Conservation (phyloP, 2,113 vertebrate genomes). For the Odocoileus virginianus region DNA sequence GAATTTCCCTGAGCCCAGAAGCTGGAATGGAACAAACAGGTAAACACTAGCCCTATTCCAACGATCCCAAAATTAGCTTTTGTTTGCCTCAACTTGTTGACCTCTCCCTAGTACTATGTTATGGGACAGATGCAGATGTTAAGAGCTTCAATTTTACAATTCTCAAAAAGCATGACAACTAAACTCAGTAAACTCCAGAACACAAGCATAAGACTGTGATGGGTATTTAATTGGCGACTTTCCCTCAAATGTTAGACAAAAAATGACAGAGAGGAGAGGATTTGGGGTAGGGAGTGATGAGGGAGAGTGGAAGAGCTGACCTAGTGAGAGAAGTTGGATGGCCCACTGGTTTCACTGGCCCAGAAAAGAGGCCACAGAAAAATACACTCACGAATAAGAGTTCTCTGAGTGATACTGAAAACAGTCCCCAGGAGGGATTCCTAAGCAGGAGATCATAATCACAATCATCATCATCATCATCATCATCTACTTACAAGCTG, state of each 20-base stretch:
- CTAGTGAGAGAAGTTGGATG: background rate
- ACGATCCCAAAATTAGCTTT: background rate
- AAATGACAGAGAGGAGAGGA: background rate
- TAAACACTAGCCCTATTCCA: background rate
- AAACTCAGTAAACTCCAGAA: conserved; percentile 15
- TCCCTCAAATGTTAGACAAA: background rate
- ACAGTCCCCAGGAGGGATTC: background rate
- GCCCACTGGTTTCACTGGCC: background rate
- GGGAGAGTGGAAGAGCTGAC: background rate
- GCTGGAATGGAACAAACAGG: background rate
- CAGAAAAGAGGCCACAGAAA: background rate
- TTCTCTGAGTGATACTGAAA: background rate
- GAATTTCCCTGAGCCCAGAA: background rate
- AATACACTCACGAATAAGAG: background rate
- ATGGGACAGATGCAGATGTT: background rate
- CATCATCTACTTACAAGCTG: conserved; percentile 90
- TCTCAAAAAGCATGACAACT: background rate
- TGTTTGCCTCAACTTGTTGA: background rate
- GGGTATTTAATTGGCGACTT: background rate
- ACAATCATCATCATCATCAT: background rate
- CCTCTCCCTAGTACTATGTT: background rate
- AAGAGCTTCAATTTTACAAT: background rate
- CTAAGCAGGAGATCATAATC: background rate
- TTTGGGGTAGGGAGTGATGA: background rate
- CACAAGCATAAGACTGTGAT: background rate